Conservation (phyloP, 2,113 vertebrate species). For the Triplophysa dalaica region DNA sequence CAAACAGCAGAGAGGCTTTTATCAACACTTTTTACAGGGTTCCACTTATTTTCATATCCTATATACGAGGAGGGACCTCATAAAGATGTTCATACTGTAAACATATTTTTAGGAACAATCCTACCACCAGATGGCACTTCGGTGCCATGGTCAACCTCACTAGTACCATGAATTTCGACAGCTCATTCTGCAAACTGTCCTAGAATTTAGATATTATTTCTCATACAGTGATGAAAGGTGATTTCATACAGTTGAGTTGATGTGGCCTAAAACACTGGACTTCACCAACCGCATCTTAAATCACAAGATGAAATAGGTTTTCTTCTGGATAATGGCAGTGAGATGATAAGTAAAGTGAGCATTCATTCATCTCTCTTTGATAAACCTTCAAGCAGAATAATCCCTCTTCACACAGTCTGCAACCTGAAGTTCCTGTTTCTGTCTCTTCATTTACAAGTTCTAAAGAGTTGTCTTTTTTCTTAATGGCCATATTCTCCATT, state of each 20-base stretch:
- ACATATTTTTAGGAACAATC: background rate
- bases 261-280: background rate
- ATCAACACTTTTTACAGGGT: background rate
- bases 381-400: background rate
- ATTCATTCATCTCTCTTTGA: constrained; percentile 5
- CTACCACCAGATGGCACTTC: background rate
- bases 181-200: background rate
- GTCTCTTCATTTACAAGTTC: background rate
- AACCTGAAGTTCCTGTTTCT: background rate
- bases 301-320: background rate
- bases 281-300: background rate
- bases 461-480: background rate
- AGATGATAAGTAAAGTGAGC: constrained; percentile 8
- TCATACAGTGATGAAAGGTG: background rate
- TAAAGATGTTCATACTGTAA: background rate
- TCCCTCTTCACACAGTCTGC: background rate
- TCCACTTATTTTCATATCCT: background rate
- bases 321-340: background rate
- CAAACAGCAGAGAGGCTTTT: background rate
- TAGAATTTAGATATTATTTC: background rate
- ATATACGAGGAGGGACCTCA: no score
- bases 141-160: background rate
- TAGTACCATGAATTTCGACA: background rate
- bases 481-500: constrained; percentile 23
- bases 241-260: background rate